These are phyloP conservation scores for Drosophila bunnanda DNA, from an alignment of 2,888 invertebrate genomes.

Conservation along the genomic window DNA sequence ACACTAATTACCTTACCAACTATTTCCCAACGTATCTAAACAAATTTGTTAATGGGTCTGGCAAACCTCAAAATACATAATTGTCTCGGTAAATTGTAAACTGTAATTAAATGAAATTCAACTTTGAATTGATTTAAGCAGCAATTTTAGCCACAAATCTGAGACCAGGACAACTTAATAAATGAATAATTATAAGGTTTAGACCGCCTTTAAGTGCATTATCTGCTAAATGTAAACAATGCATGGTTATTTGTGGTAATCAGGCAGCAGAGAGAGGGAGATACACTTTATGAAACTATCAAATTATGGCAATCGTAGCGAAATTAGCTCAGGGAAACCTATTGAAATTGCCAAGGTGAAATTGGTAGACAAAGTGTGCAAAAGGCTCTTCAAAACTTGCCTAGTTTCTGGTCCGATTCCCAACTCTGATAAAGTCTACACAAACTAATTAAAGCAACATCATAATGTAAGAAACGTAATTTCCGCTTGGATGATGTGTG, in stretches of 20 bases:
- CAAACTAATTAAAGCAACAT: slow-evolving; percentile 17
- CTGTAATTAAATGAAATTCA: neutral
- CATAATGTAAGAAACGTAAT: slow-evolving; percentile 20
- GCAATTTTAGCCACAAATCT: neutral
- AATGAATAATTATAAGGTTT: neutral
- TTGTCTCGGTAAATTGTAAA: slow-evolving; percentile 1
- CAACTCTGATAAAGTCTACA: neutral
- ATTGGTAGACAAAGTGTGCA: neutral
- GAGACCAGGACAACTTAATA: neutral
- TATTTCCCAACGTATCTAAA: neutral
- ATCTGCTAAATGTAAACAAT: slow-evolving; percentile 5
- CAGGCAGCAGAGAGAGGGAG: neutral
- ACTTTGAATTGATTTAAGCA: neutral
- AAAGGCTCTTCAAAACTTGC: neutral
- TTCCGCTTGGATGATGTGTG: slow-evolving; percentile 29
- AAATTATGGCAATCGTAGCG: neutral
- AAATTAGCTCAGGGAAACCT: slow-evolving; percentile 1
- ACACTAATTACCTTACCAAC: too few species aligned
- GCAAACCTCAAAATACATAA: neutral
- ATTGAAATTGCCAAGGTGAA: neutral
- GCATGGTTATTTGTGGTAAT: neutral
- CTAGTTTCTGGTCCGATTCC: neutral
- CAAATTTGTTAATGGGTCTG: neutral
- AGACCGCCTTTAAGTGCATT: neutral
- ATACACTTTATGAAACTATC: neutral